These are phyloP conservation scores for Magallana ariakensis DNA, from an alignment of 1,140 invertebrate genomes.

Conservation along the genomic window DNA sequence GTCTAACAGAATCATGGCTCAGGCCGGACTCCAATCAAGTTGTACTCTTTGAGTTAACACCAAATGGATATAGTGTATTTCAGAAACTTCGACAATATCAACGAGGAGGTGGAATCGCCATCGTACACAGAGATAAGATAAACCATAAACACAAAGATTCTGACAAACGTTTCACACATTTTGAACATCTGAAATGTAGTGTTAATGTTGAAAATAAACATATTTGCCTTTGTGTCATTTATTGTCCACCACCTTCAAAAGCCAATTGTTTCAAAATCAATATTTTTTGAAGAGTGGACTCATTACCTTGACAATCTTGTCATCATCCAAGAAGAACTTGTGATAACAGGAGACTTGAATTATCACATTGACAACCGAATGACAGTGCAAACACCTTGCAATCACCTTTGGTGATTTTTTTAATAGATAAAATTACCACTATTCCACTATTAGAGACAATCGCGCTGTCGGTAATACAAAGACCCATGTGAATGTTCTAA, in stretches of 20 bases:
- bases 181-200: too few relatives aligned
- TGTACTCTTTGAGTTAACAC: neutral
- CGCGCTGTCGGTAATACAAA: neutral
- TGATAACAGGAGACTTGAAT: constrained; percentile 11
- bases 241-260: neutral
- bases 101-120: too few relatives aligned
- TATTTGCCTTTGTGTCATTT: constrained; percentile 3
- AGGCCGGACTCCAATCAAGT: neutral
- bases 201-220: neutral
- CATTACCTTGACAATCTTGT: neutral
- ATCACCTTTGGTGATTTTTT: neutral
- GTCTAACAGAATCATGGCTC: constrained; percentile 23
- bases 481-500: neutral
- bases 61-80: neutral
- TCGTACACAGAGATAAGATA: too few relatives aligned
- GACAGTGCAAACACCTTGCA: neutral
- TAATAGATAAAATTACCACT: neutral
- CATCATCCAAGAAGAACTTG: neutral
- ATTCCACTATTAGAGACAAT: neutral
- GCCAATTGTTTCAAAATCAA: neutral
- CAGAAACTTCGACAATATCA: neutral
- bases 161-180: too few relatives aligned
- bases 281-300: constrained; percentile 1
- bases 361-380: neutral
- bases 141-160: too few relatives aligned